Conservation (phyloP, 2,113 vertebrate species). For the Oncorhynchus keta region DNA sequence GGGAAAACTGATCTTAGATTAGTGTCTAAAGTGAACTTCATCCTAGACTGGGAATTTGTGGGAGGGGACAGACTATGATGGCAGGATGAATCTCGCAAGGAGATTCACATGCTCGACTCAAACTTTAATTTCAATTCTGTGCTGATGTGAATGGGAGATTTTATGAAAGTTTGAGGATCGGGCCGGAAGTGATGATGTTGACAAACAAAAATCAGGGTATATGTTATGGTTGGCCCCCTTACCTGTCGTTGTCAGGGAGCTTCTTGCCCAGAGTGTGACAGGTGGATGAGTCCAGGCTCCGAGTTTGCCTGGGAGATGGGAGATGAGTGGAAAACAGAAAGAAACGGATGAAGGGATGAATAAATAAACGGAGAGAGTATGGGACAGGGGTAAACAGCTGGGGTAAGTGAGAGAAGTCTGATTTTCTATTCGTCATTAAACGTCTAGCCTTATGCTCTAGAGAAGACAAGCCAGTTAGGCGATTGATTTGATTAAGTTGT, state of each 20-base stretch:
- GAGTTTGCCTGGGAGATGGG: slow-evolving; percentile 88
- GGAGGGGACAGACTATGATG: too few relatives aligned
- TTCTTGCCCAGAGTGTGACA: slow-evolving; percentile 88
- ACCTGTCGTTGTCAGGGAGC: slow-evolving; percentile 88
- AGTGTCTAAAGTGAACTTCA: too few relatives aligned
- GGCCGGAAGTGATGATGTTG: not conserved
- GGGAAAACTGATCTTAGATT: too few relatives aligned
- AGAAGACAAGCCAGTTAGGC: not conserved
- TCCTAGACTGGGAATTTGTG: too few relatives aligned
- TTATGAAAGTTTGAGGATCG: not conserved
- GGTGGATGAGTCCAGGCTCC: slow-evolving; percentile 89
- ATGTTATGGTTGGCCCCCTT: slow-evolving; percentile 67
- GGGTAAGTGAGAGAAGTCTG: not conserved
- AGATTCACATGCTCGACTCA: too few relatives aligned
- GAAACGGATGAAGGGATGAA: slow-evolving; percentile 41
- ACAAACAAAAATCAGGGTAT: not conserved
- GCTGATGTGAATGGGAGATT: too few relatives aligned
- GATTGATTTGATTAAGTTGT: not conserved
- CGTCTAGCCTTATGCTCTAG: too few relatives aligned
- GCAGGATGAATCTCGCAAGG: too few relatives aligned
- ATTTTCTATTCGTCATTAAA: too few relatives aligned
- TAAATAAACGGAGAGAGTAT: slow-evolving; percentile 37
- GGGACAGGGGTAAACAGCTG: slow-evolving; percentile 40
- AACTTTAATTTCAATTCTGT: too few relatives aligned
- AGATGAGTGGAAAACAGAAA: slow-evolving; percentile 71